phyloP scores from a whole-genome alignment of 2,888 invertebrate genomes.

The Eueremaeus valkanovi region DNA sequence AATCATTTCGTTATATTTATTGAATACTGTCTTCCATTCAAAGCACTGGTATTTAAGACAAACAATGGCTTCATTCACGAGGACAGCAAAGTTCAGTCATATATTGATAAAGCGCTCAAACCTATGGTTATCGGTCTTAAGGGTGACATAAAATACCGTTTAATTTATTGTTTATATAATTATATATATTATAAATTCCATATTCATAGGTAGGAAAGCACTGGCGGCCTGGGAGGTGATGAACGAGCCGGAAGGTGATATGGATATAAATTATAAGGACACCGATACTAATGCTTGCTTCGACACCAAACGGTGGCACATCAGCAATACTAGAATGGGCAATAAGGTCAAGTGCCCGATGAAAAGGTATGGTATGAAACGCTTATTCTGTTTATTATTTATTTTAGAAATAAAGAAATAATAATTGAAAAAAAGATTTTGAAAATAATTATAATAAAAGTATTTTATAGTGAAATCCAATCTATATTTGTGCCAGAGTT shows the following conservation, averaged over 20 bases:
- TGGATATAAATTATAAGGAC: conserved; percentile 9
- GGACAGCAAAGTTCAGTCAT: conserved; percentile 5
- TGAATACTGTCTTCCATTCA: too few species aligned
- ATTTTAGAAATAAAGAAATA: too few species aligned
- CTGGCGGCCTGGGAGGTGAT: conserved; percentile 12
- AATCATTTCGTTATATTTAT: too few species aligned
- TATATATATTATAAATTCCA: too few species aligned
- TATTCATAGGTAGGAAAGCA: conserved; percentile 6
- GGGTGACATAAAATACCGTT: neutral
- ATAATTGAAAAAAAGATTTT: too few species aligned
- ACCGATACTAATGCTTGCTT: neutral
- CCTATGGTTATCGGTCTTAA: conserved; percentile 15
- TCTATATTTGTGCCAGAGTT: neutral
- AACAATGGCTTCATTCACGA: neutral
- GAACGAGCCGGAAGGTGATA: conserved; percentile 18
- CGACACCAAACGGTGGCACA: neutral
- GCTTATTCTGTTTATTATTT: neutral
- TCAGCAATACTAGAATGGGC: neutral
- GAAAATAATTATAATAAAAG: too few species aligned
- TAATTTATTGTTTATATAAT: too few species aligned
- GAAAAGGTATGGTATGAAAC: neutral
- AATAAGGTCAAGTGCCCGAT: neutral
- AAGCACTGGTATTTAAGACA: conserved; percentile 7
- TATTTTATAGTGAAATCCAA: too few species aligned
- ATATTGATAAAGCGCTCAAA: conserved; percentile 23